A percentile compares a stretch with the other conserved stretches of the same genome.
Conservation (phyloP, 2,888 invertebrate species). For the Agriotes lineatus region DNA sequence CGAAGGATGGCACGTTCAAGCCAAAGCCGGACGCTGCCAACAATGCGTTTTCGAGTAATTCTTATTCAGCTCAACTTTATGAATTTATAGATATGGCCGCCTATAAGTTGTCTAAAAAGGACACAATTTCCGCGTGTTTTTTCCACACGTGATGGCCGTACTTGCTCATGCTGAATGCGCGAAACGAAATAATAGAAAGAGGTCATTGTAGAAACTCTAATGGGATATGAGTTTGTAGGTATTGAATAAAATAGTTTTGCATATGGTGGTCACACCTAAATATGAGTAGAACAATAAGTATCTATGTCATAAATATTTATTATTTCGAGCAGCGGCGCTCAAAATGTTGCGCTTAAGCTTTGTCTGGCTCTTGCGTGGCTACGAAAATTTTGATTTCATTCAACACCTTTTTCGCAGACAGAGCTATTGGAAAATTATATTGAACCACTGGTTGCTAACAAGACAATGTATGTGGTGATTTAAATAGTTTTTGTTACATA, state of each 20-base stretch:
- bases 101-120: slow-evolving; percentile 27
- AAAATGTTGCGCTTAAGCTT: slow-evolving; percentile 3
- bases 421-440: no score
- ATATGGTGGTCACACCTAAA: slow-evolving; percentile 53
- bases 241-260: slow-evolving; percentile 50
- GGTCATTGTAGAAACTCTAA: slow-evolving; percentile 45
- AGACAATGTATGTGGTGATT: no score
- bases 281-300: slow-evolving; percentile 50
- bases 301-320: slow-evolving; percentile 50
- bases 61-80: slow-evolving; percentile 29
- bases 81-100: slow-evolving; percentile 33
- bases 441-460: no score
- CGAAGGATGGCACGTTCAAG: neutral
- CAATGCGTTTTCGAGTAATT: slow-evolving; percentile 23
- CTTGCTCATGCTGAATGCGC: slow-evolving; percentile 5
- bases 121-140: slow-evolving; percentile 14
- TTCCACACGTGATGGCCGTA: slow-evolving; percentile 17
- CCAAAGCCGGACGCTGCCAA: slow-evolving; percentile 6
- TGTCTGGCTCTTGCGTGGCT: neutral
- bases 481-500: no score
- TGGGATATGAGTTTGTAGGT: slow-evolving; percentile 42
- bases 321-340: slow-evolving; percentile 9
- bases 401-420: no score
- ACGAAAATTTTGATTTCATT: no score
- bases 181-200: slow-evolving; percentile 36